Base-by-base conservation (phyloP, 2,888 invertebrate species). In the Axea sp. region DNA sequence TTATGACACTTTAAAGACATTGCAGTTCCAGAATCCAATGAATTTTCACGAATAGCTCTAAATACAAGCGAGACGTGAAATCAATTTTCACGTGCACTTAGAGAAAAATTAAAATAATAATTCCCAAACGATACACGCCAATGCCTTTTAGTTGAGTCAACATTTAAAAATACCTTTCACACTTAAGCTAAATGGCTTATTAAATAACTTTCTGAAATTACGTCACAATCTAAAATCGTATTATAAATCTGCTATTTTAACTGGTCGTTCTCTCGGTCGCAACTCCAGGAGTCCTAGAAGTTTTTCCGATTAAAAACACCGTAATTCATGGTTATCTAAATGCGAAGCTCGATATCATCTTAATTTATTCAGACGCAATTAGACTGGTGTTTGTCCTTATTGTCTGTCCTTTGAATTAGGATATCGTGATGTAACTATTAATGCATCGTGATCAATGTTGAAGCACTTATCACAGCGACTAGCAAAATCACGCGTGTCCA, bases 61-160 rank as follows among this genome's bases (percentile, higher is more conserved):
- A 9, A 15, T 17, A 14, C 41, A 43, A 8, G 37, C 26, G 39
- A 53, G 8, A 31, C 37, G 43, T 37, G 22, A 28, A 60, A 53
- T 69, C 60, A 43, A 11, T 53, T 69, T 60, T 8, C 22, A 2
- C 31, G 39, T 4, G 11, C 9, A 8, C 9, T 2, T 15, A n/a
- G 19, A 39, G 35, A 39, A 49, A 31, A 17, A n/a, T n/a, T n/a
- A n/a, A n/a, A 49, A 43, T 64, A 45, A 65, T 53, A 64, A 35
- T 30, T 11, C 30, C n/a, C 8, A 17, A 33, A 55, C 31, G 33
- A 30, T 55, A 8, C 8, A 3, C 19, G 9, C 9, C 19, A 11
- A n/a, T 39, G 14, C 41, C 53, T 53, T 45, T 68, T 60, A 43
- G 43, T 68, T 68, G 68, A 68, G 59, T 51, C 60, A 69, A 60